Base-by-base conservation (phyloP, 2,888 invertebrate genomes). In the Thereva nobilitata region DNA sequence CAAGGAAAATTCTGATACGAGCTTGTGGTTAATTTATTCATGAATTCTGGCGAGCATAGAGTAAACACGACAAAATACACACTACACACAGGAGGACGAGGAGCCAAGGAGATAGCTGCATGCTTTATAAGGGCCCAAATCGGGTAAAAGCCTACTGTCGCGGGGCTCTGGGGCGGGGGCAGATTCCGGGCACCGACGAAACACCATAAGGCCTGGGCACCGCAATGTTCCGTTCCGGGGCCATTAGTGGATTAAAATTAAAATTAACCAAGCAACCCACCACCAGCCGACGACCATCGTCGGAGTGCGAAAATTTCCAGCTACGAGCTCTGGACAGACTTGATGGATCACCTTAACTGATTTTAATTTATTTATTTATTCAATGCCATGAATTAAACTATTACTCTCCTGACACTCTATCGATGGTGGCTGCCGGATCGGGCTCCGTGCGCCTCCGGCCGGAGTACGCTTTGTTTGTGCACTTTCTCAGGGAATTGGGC, bases 311-410 rank as follows among this genome's bases (percentile, higher is more conserved):
- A 65, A 64, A 65, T 45, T 47, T 55, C 44, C 23, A 23, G 47
- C 10, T 34, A 54, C 44, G 40, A 34, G 41, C 12, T n/a, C 35
- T 44, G 59, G 66, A 66, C 49, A 35, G 59, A 67, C 56, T 70
- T 70, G 70, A 70, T 70, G 70, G 67, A 70, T 70, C 67, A 66
- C 70, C 68, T 63, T 54, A 68, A 67, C 67, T 67, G 67, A 68
- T 70, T 70, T 70, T 70, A 70, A 70, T 70, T 70, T 70, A 68
- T 70, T 70, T 67, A 70, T 70, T 70, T 70, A 68, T 70, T 68
- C 70, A 61, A 65, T 49, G 65, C 64, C 66, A 68, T 57, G 68
- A 68, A 70, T 68, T 70, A 68, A 68, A 68, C 64, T 64, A 64
- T 64, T 64, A 64, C 42, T 8, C 53, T 41, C 35, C 52, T 41